Evolutionary conservation across 2,797 vertebrate species (phyloP).

Genomic region (Distichodus sexfasciatus): DNA sequence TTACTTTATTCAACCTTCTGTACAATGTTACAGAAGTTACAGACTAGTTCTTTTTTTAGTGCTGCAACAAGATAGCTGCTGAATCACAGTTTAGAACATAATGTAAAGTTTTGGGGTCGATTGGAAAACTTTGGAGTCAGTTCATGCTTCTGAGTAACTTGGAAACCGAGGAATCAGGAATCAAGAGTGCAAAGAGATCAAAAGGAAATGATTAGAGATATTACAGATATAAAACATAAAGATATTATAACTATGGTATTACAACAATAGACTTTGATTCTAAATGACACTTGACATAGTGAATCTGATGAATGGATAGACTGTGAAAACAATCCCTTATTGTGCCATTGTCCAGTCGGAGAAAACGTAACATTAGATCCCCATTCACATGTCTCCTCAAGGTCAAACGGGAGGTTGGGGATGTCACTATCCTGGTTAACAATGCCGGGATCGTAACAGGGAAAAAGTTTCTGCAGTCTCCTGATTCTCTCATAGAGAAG

Average conservation of each 20-base stretch:
- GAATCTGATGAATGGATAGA: background rate
- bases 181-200: too few relatives aligned
- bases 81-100: too few relatives aligned
- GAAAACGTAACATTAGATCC: background rate
- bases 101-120: too few relatives aligned
- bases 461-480: slow-evolving; percentile 66
- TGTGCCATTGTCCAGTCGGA: background rate
- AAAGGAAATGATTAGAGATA: too few relatives aligned
- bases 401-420: slow-evolving; percentile 83
- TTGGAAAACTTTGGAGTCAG: too few relatives aligned
- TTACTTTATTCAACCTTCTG: too few relatives aligned
- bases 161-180: too few relatives aligned
- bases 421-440: slow-evolving; percentile 79
- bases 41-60: too few relatives aligned
- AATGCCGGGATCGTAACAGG: slow-evolving; percentile 79
- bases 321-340: background rate
- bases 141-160: too few relatives aligned
- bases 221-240: background rate
- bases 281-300: background rate
- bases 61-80: too few relatives aligned
- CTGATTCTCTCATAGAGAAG: slow-evolving; percentile 76
- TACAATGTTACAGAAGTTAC: too few relatives aligned
- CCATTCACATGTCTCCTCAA: slow-evolving; percentile 53
- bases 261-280: background rate
- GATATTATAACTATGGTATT: background rate